A percentile compares a stretch with the other conserved stretches of the same genome.
Conservation (phyloP, 2,888 invertebrate genomes). For the Pedicia rivosa region DNA sequence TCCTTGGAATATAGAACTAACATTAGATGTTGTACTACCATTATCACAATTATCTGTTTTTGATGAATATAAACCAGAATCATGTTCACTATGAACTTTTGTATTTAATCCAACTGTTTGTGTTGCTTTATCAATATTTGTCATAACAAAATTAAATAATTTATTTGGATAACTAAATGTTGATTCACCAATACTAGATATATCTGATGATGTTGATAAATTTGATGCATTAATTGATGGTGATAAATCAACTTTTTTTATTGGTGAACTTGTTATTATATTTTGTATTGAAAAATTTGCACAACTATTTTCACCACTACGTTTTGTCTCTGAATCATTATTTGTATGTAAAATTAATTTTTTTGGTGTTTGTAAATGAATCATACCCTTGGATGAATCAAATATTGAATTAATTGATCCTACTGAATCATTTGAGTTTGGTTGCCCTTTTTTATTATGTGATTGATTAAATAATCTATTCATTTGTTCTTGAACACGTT, state of each 20-base stretch:
- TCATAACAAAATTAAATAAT: constrained; percentile 18
- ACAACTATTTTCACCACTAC: no score
- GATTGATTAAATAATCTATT: constrained; percentile 20
- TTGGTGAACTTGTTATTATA: no score
- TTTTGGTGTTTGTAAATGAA: no score
- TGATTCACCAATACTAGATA: constrained; percentile 7
- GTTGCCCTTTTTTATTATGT: background rate
- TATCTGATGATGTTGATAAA: constrained; percentile 9
- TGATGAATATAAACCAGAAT: constrained; percentile 25
- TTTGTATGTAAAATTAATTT: no score
- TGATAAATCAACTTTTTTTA: background rate
- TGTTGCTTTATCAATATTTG: constrained; percentile 20
- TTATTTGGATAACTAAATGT: constrained; percentile 16
- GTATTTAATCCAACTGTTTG: background rate
- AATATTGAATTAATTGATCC: background rate
- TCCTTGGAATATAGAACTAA: constrained; percentile 19
- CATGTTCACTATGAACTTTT: constrained; percentile 15
- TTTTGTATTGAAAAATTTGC: no score
- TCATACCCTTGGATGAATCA: no score
- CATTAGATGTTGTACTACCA: constrained; percentile 18
- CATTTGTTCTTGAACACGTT: constrained; percentile 59
- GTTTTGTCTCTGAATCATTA: no score
- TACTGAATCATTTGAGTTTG: background rate
- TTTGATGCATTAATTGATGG: constrained; percentile 6
- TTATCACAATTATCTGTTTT: constrained; percentile 13